Evolutionary conservation across 2,113 vertebrate genomes (phyloP).

Genomic region (Brienomyrus longianalis): DNA sequence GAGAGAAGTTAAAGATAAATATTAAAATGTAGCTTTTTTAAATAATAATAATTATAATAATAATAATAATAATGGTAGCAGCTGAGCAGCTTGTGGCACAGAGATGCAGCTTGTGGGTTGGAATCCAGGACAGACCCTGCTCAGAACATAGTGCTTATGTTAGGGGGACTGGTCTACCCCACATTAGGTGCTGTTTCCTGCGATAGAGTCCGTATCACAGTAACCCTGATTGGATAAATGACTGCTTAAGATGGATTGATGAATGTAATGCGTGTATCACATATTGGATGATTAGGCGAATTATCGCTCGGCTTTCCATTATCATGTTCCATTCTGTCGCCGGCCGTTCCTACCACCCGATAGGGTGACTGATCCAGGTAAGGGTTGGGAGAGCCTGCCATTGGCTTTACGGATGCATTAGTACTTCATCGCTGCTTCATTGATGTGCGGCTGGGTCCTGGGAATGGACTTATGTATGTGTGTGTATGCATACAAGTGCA

Average conservation of each 20-base stretch:
- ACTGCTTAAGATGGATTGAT: constrained; percentile 2
- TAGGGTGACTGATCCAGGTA: neutral
- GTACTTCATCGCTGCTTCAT: neutral
- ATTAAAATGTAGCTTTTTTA: neutral
- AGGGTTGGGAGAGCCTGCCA: neutral
- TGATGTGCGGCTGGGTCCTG: neutral
- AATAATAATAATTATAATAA: too few relatives aligned
- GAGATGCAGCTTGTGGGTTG: neutral
- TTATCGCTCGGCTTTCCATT: neutral
- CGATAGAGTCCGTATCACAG: neutral
- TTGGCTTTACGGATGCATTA: neutral
- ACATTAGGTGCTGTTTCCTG: neutral
- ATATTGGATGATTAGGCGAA: neutral
- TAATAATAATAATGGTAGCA: too few relatives aligned
- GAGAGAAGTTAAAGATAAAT: neutral
- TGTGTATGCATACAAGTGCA: neutral
- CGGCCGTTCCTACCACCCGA: neutral
- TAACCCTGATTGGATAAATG: neutral
- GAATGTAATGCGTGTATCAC: neutral
- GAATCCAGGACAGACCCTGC: neutral
- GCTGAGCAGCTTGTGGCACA: neutral
- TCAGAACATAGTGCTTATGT: neutral
- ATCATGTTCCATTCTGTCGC: neutral
- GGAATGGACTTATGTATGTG: neutral
- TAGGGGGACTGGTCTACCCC: neutral